Evolutionary conservation across 2,797 vertebrate species (phyloP), one percentile per base, ranked within the genome.

Genomic region (Pangasius larnaudii): DNA sequence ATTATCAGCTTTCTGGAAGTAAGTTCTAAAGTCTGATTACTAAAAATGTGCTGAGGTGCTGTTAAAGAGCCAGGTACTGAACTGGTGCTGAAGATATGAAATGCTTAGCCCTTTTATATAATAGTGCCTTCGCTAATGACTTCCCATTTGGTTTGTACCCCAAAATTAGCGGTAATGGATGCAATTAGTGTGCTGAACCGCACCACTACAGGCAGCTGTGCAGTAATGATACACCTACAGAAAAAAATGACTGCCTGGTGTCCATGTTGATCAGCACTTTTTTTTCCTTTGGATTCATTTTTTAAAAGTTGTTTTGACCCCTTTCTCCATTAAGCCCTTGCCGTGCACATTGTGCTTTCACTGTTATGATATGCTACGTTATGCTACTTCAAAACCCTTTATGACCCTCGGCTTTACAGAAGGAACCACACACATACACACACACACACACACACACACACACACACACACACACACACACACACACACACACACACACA

Each of bases 151-250:
- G 61, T 67, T 84, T 74, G 72, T 59, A 46, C 67, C 49, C 11
- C 74, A 58, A 88, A 88, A 88, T 86, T 71, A 61, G 61, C 4
- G 36, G n/a, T 84, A 86, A 86, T 86, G 53, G 71, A 86, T 36
- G 51, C 80, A 83, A 67, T 84, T 89, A 89, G 80, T 33, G 85
- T 39, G 30, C 85, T 89, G 79, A 84, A 78, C 49, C 30, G n/a
- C 75, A 78, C 58, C 85, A 77, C 59, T 39, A n/a, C 46, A 42
- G 51, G 46, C 88, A 78, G 85, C 80, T 78, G 79, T 82, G 88
- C 61, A 67, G 63, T 42, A 72, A 36, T 71, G 65, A 84, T 51
- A 84, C 74, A 65, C 79, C 63, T 49, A 56, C 56, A 61, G 58
- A 79, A 39, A 58, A 58, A 56, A 84, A 81, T 18, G 49, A 81